phyloP scores from a whole-genome alignment of 2,797 vertebrate species.

The Alca torda region DNA sequence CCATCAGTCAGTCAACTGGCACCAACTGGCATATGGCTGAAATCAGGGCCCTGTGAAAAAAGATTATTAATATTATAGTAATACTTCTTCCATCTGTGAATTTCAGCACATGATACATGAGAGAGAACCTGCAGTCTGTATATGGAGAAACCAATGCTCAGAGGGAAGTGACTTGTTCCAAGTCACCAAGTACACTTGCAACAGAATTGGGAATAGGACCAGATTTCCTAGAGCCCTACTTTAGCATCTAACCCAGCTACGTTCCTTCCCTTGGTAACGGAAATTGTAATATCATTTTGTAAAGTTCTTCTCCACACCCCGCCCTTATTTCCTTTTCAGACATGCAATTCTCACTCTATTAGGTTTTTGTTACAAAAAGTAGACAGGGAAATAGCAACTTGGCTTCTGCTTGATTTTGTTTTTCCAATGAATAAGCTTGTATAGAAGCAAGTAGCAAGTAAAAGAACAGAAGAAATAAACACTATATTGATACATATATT shows the following conservation, averaged over 20 bases:
- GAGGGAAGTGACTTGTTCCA: background rate
- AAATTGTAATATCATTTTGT: background rate
- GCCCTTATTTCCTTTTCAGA: background rate
- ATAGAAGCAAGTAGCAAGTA: background rate
- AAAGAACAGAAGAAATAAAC: background rate
- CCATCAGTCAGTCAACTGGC: background rate
- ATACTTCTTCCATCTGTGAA: background rate
- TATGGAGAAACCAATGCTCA: background rate
- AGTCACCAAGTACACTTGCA: background rate
- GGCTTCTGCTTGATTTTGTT: background rate
- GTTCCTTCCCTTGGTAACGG: background rate
- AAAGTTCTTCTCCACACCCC: rapidly evolving
- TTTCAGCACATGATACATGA: background rate
- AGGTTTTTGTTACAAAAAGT: background rate
- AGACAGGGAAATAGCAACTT: background rate
- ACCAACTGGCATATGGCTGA: background rate
- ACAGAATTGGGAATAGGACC: background rate
- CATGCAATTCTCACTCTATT: background rate
- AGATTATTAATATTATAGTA: background rate
- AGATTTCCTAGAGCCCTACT: background rate
- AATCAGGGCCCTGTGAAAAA: background rate
- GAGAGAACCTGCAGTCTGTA: background rate
- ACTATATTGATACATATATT: background rate
- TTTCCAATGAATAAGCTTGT: background rate
- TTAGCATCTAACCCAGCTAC: background rate